Conservation (phyloP, 2,888 invertebrate species). For the Lathronympha strigana region DNA sequence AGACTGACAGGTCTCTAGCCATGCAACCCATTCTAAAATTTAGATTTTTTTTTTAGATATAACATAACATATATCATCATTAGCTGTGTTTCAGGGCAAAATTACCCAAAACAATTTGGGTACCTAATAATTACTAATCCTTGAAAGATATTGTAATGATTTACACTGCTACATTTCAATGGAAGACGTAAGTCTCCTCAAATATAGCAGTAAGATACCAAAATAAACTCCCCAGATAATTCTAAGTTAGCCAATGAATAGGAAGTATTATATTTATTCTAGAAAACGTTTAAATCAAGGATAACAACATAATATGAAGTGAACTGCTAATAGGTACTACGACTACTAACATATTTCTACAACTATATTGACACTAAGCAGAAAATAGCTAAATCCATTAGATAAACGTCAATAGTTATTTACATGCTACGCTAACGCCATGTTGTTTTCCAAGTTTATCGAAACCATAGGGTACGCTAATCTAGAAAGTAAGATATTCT, state of each 20-base stretch:
- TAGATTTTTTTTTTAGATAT: no score
- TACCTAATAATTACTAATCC: no score
- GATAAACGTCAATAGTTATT: slow-evolving; percentile 75
- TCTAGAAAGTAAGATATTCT: slow-evolving; percentile 53
- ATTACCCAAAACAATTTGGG: no score
- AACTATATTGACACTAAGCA: slow-evolving; percentile 41
- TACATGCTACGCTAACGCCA: slow-evolving; percentile 82
- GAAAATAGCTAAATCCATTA: slow-evolving; percentile 49
- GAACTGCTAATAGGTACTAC: slow-evolving; percentile 3
- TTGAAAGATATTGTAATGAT: neutral
- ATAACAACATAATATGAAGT: neutral
- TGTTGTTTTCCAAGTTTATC: slow-evolving; percentile 74
- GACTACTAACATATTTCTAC: slow-evolving; percentile 9
- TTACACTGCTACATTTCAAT: neutral
- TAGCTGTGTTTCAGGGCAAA: no score
- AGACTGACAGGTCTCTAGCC: slow-evolving; percentile 27
- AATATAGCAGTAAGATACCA: slow-evolving; percentile 3
- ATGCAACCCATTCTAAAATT: slow-evolving; percentile 22
- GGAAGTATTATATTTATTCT: slow-evolving; percentile 6
- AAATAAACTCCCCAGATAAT: slow-evolving; percentile 17
- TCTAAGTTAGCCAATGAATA: slow-evolving; percentile 7
- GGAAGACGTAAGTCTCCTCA: neutral
- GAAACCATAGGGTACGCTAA: slow-evolving; percentile 69
- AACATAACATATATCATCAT: neutral
- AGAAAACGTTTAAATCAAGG: neutral